Conservation (phyloP, 1,140 invertebrate genomes). For the Grapholita molesta region DNA sequence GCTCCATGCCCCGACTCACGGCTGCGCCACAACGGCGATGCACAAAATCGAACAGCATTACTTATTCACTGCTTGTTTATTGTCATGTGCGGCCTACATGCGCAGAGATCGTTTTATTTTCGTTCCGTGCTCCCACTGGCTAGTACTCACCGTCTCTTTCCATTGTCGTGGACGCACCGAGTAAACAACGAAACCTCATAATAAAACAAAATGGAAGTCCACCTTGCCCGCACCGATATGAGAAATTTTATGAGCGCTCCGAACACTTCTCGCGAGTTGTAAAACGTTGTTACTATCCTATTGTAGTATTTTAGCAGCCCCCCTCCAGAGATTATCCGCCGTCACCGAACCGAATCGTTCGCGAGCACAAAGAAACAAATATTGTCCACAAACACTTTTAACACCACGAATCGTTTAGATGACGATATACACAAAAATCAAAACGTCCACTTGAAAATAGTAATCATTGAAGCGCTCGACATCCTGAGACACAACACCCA, state of each 20-base stretch:
- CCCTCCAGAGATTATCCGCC: slow-evolving; percentile 73
- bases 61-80: slow-evolving; percentile 71
- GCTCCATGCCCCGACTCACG: slow-evolving; percentile 40
- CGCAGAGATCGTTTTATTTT: slow-evolving; percentile 59
- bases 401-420: slow-evolving; percentile 46
- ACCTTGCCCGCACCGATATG: slow-evolving; percentile 61
- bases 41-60: slow-evolving; percentile 74
- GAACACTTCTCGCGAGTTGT: slow-evolving; percentile 66
- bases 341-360: slow-evolving; percentile 60
- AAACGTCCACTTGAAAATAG: slow-evolving; percentile 73
- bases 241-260: slow-evolving; percentile 64
- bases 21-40: slow-evolving; percentile 55
- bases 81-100: slow-evolving; percentile 67
- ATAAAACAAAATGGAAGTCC: slow-evolving; percentile 78
- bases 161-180: slow-evolving; percentile 69
- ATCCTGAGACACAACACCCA: slow-evolving; percentile 76
- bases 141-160: slow-evolving; percentile 71
- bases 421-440: slow-evolving; percentile 60
- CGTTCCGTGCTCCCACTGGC: slow-evolving; percentile 31
- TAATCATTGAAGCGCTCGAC: slow-evolving; percentile 77
- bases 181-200: slow-evolving; percentile 74
- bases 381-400: slow-evolving; percentile 40
- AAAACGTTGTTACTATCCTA: slow-evolving; percentile 78
- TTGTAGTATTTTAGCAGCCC: slow-evolving; percentile 77
- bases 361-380: slow-evolving; percentile 62